A percentile compares a stretch with the other conserved stretches of the same genome.
Evolutionary conservation across 2,888 invertebrate genomes (phyloP).

Genomic region (Meliscaeva auricollis): DNA sequence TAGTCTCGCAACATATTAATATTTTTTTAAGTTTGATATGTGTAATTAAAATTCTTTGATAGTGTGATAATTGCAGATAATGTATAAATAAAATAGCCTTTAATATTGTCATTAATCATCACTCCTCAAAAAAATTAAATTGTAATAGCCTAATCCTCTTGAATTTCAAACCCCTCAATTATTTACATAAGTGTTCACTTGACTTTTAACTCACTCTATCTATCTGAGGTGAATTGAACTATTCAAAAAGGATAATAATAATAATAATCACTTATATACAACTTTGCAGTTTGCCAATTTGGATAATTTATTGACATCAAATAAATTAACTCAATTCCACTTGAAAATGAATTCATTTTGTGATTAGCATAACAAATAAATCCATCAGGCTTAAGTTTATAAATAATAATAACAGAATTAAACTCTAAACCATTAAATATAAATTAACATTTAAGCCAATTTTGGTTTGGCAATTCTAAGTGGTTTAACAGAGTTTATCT

Average conservation of each 20-base stretch:
- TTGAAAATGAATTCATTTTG: slow-evolving; percentile 3
- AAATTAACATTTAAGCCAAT: slow-evolving; percentile 26
- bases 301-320: slow-evolving; percentile 9
- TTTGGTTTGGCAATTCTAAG: not conserved
- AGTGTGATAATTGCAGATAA: too few relatives aligned
- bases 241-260: not conserved
- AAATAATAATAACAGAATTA: slow-evolving; percentile 4
- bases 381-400: slow-evolving; percentile 5
- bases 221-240: not conserved
- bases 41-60: too few relatives aligned
- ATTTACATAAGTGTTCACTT: not conserved
- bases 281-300: slow-evolving; percentile 3
- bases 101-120: too few relatives aligned
- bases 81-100: too few relatives aligned
- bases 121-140: too few relatives aligned
- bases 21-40: too few relatives aligned
- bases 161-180: too few relatives aligned
- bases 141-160: too few relatives aligned
- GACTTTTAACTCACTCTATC: not conserved
- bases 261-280: not conserved
- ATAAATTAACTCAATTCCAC: slow-evolving; percentile 23
- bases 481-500: slow-evolving; percentile 19
- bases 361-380: slow-evolving; percentile 22
- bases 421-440: slow-evolving; percentile 20
- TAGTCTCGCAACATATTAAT: too few relatives aligned